These are phyloP conservation scores for Hesperia comma DNA, from an alignment of 2,888 invertebrate species.

Conservation along the genomic window DNA sequence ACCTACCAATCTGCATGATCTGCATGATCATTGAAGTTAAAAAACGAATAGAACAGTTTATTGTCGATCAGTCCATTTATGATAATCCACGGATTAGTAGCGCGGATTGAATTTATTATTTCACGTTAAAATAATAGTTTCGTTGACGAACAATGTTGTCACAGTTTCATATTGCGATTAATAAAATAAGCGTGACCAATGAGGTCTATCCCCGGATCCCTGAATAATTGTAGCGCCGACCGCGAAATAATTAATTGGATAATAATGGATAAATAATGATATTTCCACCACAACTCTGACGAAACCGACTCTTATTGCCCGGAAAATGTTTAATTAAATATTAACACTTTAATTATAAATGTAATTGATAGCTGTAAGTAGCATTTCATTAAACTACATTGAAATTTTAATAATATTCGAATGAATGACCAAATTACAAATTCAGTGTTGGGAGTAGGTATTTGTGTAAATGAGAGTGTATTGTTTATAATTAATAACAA, in stretches of 20 bases:
- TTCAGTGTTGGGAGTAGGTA: not conserved
- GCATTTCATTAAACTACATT: not conserved
- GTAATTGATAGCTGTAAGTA: conserved; percentile 1
- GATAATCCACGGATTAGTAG: not conserved
- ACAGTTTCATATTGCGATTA: conserved; percentile 19
- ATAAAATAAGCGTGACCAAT: conserved; percentile 25
- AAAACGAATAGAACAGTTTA: no score
- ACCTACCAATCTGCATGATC: no score
- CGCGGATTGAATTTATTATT: conserved; percentile 8
- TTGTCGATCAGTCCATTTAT: no score
- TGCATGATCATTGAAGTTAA: no score
- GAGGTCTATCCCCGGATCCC: conserved; percentile 6
- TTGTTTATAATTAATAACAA: not conserved
- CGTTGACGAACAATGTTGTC: conserved; percentile 15
- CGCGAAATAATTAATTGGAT: conserved; percentile 29
- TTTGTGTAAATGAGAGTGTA: not conserved
- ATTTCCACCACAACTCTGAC: conserved; percentile 25
- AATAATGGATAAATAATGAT: conserved; percentile 31
- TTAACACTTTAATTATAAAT: conserved; percentile 14
- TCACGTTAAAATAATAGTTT: not conserved
- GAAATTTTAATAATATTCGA: conserved; percentile 7
- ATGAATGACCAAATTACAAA: not conserved
- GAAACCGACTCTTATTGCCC: conserved; percentile 4
- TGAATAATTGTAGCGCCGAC: conserved; percentile 21
- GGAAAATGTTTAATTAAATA: conserved; percentile 22